Conservation (phyloP, 2,888 invertebrate genomes). For the Autographa pulchrina region DNA sequence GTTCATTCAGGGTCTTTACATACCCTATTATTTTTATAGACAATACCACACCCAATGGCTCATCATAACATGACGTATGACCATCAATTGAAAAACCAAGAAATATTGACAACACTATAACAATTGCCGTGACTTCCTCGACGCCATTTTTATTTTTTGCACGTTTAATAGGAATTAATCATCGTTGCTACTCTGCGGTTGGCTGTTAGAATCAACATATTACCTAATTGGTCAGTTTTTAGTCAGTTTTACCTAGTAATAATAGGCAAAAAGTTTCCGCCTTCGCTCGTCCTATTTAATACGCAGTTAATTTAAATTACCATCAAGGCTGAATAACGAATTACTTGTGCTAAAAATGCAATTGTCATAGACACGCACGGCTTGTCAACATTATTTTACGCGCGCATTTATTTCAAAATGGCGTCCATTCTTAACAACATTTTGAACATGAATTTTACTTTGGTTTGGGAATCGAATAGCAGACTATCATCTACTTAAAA, state of each 20-base stretch:
- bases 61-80: conserved; percentile 49
- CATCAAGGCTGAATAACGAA: conserved; percentile 31
- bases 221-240: conserved; percentile 59
- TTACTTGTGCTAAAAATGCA: conserved; percentile 4
- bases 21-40: conserved; percentile 53
- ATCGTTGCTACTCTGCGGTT: conserved; percentile 55
- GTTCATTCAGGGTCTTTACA: conserved; percentile 41
- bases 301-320: conserved; percentile 34
- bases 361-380: conserved; percentile 8
- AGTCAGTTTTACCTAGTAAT: conserved; percentile 54
- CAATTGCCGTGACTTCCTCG: conserved; percentile 56
- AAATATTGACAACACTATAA: conserved; percentile 49
- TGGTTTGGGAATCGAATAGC: conserved; percentile 3
- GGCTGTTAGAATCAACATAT: conserved; percentile 49
- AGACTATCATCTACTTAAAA: conserved; percentile 27
- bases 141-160: conserved; percentile 60
- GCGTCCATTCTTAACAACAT: not conserved
- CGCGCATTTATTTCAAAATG: conserved; percentile 36
- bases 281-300: conserved; percentile 32
- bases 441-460: conserved; percentile 9
- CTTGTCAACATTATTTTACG: conserved; percentile 13
- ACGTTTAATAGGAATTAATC: conserved; percentile 56
- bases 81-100: conserved; percentile 56
- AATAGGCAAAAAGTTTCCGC: conserved; percentile 55
- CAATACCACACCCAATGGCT: conserved; percentile 48